These are phyloP conservation scores for Sinonovacula constricta DNA, from an alignment of 1,140 invertebrate species.

Conservation along the genomic window DNA sequence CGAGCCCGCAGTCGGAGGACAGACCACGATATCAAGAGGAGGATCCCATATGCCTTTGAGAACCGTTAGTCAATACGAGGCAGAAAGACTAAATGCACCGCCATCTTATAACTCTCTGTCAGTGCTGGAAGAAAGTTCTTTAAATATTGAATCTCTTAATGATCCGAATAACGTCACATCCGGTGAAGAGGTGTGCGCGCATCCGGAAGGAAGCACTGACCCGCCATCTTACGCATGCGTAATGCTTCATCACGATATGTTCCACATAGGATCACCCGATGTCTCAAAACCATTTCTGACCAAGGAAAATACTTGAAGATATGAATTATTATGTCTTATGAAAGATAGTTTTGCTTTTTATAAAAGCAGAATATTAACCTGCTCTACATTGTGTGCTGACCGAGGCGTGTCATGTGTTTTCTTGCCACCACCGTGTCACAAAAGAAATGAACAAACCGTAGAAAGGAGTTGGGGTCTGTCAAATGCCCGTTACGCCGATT, in stretches of 20 bases:
- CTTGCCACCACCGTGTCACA: too few species aligned
- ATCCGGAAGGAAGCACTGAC: slow-evolving; percentile 20
- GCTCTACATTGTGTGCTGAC: too few species aligned
- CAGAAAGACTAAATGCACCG: slow-evolving; percentile 25
- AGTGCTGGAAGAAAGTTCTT: slow-evolving; percentile 1
- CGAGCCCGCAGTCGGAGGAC: not conserved
- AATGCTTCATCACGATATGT: slow-evolving; percentile 34
- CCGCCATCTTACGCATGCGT: slow-evolving; percentile 46
- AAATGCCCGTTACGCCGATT: too few species aligned
- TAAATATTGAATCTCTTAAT: slow-evolving; percentile 1
- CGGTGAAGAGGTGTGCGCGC: not conserved
- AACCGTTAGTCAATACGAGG: slow-evolving; percentile 35
- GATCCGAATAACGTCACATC: not conserved
- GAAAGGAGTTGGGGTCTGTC: too few species aligned
- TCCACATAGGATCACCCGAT: too few species aligned
- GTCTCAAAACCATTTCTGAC: too few species aligned
- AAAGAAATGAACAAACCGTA: too few species aligned
- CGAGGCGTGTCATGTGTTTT: too few species aligned
- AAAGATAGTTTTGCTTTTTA: too few species aligned
- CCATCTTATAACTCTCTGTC: slow-evolving; percentile 38
- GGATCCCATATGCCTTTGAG: not conserved
- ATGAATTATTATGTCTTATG: too few species aligned
- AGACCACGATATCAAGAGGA: not conserved
- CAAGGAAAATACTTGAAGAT: too few species aligned
- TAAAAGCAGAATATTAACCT: too few species aligned